Percentiles rank a stretch among this genome's conserved stretches.
These are phyloP conservation scores for Bellardia pandia DNA, from an alignment of 2,888 invertebrate species.

Conservation along the genomic window DNA sequence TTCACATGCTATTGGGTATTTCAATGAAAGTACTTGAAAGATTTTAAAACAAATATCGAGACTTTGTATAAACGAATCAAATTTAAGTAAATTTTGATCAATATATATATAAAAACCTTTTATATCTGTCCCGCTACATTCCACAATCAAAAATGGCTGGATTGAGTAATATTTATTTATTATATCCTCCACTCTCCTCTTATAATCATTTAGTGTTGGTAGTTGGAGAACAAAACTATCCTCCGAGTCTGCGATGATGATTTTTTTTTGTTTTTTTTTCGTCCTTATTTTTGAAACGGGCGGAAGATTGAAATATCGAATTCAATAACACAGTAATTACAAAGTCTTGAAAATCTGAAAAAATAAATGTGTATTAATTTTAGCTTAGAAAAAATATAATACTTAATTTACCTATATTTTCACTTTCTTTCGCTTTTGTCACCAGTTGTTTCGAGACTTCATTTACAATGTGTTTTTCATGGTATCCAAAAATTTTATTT, in stretches of 20 bases:
- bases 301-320: not conserved
- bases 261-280: not conserved
- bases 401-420: not conserved
- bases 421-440: not conserved
- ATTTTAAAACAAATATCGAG: conserved; percentile 30
- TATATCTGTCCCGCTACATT: not conserved
- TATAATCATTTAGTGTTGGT: not conserved
- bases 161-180: conserved; percentile 16
- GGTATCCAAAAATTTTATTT: not conserved
- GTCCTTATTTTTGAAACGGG: not conserved
- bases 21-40: not conserved
- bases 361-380: not conserved
- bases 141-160: not conserved
- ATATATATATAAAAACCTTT: conserved; percentile 46
- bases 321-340: not conserved
- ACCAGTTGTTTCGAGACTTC: conserved; percentile 1
- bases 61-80: conserved; percentile 24
- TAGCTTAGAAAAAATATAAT: not conserved
- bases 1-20: conserved; percentile 9
- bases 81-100: conserved; percentile 11
- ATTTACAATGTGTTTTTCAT: not conserved
- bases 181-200: not conserved
- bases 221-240: not conserved
- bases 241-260: not conserved
- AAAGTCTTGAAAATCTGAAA: not conserved